Base-by-base conservation (phyloP, 2,888 invertebrate genomes). In the Eustalomyia histrio region DNA sequence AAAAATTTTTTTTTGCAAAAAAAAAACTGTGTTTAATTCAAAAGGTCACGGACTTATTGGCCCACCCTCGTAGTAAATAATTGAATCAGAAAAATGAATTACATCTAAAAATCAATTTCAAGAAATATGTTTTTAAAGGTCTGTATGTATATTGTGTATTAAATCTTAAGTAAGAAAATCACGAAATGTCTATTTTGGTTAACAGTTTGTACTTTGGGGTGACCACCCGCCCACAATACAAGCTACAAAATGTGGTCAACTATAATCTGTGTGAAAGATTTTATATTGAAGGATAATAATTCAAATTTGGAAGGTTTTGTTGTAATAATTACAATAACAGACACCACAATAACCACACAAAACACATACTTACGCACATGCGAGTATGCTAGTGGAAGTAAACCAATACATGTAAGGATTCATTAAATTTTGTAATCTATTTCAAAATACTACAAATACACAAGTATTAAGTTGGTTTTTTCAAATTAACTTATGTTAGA, bases 381-480 rank as follows among this genome's bases (percentile, higher is more conserved):
- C 12, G 10, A 14, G 24, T n/a, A 57, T 35, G 21, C 21, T 21
- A 4, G 21, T 2, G 21, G 21, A 21, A 21, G 21, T 21, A 17
- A 76, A 76, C 71, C 53, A 58, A 53, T 65, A 58, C 60, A 71
- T 60, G 65, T 61, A 60, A 72, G 55, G 78, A 47, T 60, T 67
- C 72, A 72, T 78, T 78, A 55, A 72, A 78, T 65, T 78, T 72
- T 78, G 60, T 72, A 72, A 76, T 71, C 71, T 33, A 53, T 64
- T 71, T 58, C 4, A 29, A 76, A 64, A 53, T 57, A 21, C 29
- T 47, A 24, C 24, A n/a, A n/a, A n/a, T 69, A 39, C 33, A 68
- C 47, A 67, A 47, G 12, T 39, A 17, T 61, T 39, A 24, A 17
- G 43, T 55, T 29, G 21, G 53, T 39, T 61, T 29, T 21, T 29